A percentile compares a stretch with the other conserved stretches of the same genome.
Evolutionary conservation across 2,113 vertebrate species (phyloP).

Genomic region (Malurus elegans): DNA sequence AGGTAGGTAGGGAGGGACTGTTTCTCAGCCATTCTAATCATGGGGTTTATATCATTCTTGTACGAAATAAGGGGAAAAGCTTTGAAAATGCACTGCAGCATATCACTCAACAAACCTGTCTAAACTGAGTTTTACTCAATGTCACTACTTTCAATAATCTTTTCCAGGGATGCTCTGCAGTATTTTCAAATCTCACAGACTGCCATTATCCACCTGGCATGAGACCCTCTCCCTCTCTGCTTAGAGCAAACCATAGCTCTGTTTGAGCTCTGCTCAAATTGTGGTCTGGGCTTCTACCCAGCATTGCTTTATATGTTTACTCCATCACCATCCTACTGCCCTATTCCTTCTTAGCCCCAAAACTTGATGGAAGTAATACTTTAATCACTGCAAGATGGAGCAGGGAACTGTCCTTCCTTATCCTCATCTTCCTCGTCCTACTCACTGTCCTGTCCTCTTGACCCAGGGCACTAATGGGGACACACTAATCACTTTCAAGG

Average conservation of each 20-base stretch:
- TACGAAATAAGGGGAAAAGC: background rate
- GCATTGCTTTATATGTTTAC: background rate
- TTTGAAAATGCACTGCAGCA: background rate
- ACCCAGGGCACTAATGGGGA: background rate
- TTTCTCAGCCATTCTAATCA: background rate
- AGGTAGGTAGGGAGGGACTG: background rate
- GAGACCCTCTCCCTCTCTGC: background rate
- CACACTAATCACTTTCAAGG: background rate
- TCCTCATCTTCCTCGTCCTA: background rate
- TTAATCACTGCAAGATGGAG: background rate
- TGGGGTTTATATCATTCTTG: background rate
- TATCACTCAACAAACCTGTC: background rate
- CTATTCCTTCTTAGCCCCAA: background rate
- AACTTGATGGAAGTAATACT: background rate
- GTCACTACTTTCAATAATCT: background rate
- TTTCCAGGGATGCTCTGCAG: background rate
- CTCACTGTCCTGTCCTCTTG: background rate
- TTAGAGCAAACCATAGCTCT: background rate
- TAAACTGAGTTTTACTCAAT: background rate
- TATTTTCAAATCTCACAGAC: background rate
- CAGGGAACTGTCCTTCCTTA: background rate
- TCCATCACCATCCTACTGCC: background rate
- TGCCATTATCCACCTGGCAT: background rate
- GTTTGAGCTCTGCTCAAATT: background rate
- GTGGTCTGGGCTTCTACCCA: background rate